Evolutionary conservation across 2,113 vertebrate genomes (phyloP), one percentile per base, ranked within the genome.

Genomic region (Saccopteryx bilineata): DNA sequence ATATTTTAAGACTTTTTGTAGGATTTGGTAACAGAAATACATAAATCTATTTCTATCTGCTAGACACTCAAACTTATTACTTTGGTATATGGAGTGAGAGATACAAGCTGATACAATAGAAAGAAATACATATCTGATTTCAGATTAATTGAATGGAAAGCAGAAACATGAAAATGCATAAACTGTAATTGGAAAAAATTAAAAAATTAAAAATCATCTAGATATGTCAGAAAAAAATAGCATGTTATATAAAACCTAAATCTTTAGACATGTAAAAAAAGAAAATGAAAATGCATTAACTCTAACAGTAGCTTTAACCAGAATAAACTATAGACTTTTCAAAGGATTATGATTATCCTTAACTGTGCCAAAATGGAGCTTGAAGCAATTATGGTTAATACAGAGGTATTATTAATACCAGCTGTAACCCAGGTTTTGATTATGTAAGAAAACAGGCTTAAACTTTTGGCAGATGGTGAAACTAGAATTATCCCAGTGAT

Each of bases 341-440:
- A 94, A 95, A 89, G 93, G 93, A 93, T 96, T 97, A 89, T 94
- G 82, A 91, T 94, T 86, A 84, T 86, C 83, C 69, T 96, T 94
- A 97, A 94, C 91, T 17, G 0, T 91, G 86, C 91, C 92, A 90
- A 95, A 96, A 95, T 66, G 65, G 90, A 96, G 91, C 86, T 94
- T 89, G 79, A 79, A 93, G 83, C 93, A 97, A 93, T 96, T 95
- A 91, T 71, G 65, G 71, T 56, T 80, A 84, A 83, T 95, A 68
- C 71, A 93, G 89, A 96, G 91, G 65, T 74, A 93, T 96, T 96
- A 95, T 96, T 96, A 96, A 97, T 93, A 71, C 65, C n/a, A 91
- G 52, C 74, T 92, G 74, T 66, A 90, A 84, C 9, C 79, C 33
- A 86, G 93, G 65, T 91, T 97, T 95, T 92, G 83, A 68, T 97